phyloP scores from a whole-genome alignment of 53 echinoderm and acorn worm genomes.

The Hippasteria phrygiana region DNA sequence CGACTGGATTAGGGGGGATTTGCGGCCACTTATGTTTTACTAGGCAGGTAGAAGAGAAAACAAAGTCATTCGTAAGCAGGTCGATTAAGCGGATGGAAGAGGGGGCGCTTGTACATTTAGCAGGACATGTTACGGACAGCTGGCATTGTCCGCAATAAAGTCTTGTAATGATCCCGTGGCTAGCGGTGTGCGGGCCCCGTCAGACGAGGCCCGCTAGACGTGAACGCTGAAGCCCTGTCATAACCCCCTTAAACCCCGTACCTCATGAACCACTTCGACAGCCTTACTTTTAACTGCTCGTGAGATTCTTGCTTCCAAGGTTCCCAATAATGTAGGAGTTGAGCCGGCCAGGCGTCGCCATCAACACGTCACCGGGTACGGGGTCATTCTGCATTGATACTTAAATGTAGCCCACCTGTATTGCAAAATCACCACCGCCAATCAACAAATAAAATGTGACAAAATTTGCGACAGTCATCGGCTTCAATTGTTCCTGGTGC shows the following conservation, averaged over 20 bases:
- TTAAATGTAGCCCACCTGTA: constrained; percentile 28
- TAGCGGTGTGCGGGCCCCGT: background rate
- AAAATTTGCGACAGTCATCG: no score
- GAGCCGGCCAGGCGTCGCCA: no score
- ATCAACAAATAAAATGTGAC: no score
- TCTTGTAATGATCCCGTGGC: constrained; percentile 30
- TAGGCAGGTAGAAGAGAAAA: constrained; percentile 46
- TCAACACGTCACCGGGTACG: no score
- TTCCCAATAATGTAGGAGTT: no score
- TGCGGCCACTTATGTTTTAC: constrained; percentile 43
- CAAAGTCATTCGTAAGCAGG: constrained; percentile 41
- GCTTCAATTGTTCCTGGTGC: no score
- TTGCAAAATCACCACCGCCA: no score
- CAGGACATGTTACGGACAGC: constrained; percentile 13
- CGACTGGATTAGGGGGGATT: constrained; percentile 30
- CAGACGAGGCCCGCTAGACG: background rate
- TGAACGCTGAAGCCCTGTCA: no score
- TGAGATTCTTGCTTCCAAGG: no score
- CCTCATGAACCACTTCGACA: no score
- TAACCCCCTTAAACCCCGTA: no score
- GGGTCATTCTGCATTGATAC: background rate
- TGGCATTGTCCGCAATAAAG: background rate
- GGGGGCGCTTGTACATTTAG: constrained; percentile 54
- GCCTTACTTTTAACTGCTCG: no score
- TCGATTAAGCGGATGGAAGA: constrained; percentile 26